A percentile compares a stretch with the other conserved stretches of the same genome.
Conservation (phyloP, 2,888 invertebrate genomes). For the Thera britannica region DNA sequence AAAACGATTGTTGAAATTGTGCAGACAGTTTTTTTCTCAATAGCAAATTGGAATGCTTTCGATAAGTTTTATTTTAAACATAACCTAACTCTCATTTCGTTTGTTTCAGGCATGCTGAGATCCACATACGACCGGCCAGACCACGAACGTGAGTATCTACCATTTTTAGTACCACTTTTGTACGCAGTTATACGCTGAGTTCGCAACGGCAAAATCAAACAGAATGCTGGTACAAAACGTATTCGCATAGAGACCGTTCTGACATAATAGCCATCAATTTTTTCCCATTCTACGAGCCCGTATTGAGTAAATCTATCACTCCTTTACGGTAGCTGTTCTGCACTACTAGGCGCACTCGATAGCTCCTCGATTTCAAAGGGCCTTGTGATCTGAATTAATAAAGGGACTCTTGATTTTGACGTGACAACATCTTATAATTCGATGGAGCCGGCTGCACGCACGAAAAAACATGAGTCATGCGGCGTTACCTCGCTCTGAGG, state of each 20-base stretch:
- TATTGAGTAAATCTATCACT: constrained; percentile 67
- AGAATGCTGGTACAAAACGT: constrained; percentile 51
- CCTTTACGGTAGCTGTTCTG: constrained; percentile 45
- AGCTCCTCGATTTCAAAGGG: neutral
- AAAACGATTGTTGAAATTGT: too few relatives aligned
- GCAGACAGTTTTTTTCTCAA: too few relatives aligned
- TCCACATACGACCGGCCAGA: constrained; percentile 80
- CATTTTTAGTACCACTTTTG: constrained; percentile 6
- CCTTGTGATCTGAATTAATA: neutral
- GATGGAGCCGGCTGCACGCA: too few relatives aligned
- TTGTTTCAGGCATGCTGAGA: constrained; percentile 80
- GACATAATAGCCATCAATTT: constrained; percentile 62
- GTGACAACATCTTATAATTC: too few relatives aligned
- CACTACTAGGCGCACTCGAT: constrained; percentile 48
- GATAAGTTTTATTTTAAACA: too few relatives aligned
- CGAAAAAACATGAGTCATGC: too few relatives aligned
- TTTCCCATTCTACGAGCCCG: constrained; percentile 55
- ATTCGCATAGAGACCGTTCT: constrained; percentile 39
- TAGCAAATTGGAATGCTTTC: too few relatives aligned
- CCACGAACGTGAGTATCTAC: constrained; percentile 78
- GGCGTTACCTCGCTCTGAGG: too few relatives aligned
- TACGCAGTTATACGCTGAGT: constrained; percentile 5
- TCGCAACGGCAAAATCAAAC: constrained; percentile 35
- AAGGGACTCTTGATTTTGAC: too few relatives aligned
- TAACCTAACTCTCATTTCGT: neutral